Evolutionary conservation across 2,113 vertebrate species (phyloP).

Genomic region (Otocyon megalotis): DNA sequence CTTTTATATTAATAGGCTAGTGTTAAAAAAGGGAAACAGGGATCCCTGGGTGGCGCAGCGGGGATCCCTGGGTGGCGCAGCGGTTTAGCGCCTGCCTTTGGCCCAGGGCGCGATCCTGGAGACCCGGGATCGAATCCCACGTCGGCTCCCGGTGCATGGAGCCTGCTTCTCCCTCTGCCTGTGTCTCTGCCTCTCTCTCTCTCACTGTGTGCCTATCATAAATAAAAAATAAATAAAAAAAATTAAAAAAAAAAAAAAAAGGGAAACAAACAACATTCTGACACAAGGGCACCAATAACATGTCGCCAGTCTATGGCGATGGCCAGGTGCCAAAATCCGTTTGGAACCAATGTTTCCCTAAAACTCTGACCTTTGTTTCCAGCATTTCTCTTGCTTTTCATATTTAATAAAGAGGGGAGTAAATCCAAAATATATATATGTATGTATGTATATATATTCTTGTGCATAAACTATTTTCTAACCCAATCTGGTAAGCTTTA

Average conservation of each 20-base stretch:
- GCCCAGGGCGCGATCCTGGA: too few relatives aligned
- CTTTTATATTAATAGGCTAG: background rate
- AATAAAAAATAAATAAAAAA: background rate
- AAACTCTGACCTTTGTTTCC: background rate
- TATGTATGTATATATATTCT: too few relatives aligned
- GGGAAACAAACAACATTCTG: background rate
- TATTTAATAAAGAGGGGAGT: background rate
- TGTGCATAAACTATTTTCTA: background rate
- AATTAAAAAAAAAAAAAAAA: background rate
- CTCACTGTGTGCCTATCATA: too few relatives aligned
- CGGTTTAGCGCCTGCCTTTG: too few relatives aligned
- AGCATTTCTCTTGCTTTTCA: background rate
- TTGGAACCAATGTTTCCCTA: background rate
- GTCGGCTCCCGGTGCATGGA: too few relatives aligned
- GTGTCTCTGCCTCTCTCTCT: too few relatives aligned
- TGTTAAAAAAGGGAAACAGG: background rate
- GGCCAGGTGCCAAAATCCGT: background rate
- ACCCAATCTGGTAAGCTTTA: background rate
- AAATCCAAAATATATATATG: background rate
- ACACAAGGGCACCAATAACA: background rate
- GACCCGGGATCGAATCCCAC: too few relatives aligned
- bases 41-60: too few relatives aligned
- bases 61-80: too few relatives aligned
- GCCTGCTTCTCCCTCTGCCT: too few relatives aligned
- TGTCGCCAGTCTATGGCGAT: background rate